phyloP scores from a whole-genome alignment of 2,888 invertebrate species.

The Pseudococcus viburni region DNA sequence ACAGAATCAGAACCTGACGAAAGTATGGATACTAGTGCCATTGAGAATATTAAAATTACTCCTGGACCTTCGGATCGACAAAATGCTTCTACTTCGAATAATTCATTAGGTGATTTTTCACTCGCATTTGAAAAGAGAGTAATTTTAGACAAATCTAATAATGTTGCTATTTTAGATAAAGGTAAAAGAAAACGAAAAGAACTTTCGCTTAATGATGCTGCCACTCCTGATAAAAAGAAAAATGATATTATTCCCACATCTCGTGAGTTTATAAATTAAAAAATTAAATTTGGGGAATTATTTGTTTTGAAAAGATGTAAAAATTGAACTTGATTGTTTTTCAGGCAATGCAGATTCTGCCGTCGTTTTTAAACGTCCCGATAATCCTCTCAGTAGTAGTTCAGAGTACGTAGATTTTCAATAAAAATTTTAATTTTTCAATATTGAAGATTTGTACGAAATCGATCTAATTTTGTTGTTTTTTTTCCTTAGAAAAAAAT shows the following conservation, averaged over 20 bases:
- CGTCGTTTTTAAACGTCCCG: constrained; percentile 66
- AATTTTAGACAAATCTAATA: not conserved
- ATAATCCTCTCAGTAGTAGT: constrained; percentile 34
- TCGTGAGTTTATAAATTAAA: not conserved
- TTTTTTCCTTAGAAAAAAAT: constrained; percentile 48
- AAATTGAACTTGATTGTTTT: not conserved
- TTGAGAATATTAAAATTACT: not conserved
- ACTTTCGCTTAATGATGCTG: not conserved
- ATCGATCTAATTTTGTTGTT: no score
- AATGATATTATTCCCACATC: not conserved
- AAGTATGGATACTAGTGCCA: not conserved
- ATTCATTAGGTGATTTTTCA: not conserved
- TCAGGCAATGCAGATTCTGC: constrained; percentile 25
- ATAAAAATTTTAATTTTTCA: not conserved
- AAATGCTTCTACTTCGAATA: not conserved
- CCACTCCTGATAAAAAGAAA: constrained; percentile 28
- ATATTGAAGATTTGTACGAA: not conserved
- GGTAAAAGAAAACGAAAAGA: constrained; percentile 57
- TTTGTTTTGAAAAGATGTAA: not conserved
- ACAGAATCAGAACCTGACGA: constrained; percentile 41
- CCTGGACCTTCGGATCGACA: not conserved
- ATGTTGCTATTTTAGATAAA: not conserved
- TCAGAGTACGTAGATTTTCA: constrained; percentile 30
- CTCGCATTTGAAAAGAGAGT: not conserved
- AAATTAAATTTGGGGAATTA: not conserved